Percentiles rank a stretch among this genome's conserved stretches.
These are phyloP conservation scores for Dinomys branickii DNA, from an alignment of 2,113 vertebrate genomes.

Conservation along the genomic window DNA sequence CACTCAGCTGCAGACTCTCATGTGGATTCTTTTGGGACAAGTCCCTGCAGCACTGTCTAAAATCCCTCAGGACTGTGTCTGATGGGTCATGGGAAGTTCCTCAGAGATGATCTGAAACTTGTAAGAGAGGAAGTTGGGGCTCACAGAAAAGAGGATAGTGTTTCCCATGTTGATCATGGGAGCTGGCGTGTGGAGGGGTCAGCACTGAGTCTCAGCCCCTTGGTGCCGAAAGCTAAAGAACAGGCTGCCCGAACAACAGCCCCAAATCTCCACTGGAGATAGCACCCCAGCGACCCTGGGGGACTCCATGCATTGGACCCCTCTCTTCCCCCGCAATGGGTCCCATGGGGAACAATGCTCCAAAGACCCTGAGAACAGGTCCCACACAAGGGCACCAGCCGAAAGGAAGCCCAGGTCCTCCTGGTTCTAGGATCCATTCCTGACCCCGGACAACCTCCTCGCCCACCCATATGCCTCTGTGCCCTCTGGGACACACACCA, in stretches of 20 bases:
- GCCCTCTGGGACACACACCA: neutral
- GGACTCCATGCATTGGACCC: neutral
- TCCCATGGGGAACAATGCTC: neutral
- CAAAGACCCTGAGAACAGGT: neutral
- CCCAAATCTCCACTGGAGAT: neutral
- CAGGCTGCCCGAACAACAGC: neutral
- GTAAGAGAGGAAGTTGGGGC: neutral
- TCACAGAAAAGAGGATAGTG: neutral
- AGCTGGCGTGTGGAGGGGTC: neutral
- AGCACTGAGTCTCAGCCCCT: neutral
- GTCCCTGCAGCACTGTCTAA: neutral
- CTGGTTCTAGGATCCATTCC: neutral
- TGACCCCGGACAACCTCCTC: neutral
- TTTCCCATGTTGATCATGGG: neutral
- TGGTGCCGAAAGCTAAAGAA: neutral
- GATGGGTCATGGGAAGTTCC: neutral
- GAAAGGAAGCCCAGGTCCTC: neutral
- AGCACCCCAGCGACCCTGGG: neutral
- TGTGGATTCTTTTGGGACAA: neutral
- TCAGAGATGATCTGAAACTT: neutral
- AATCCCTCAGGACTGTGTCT: neutral
- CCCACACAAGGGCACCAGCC: neutral
- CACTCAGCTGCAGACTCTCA: neutral
- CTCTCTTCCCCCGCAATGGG: neutral
- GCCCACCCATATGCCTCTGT: slow-evolving; percentile 36